phyloP scores from a whole-genome alignment of 2,888 invertebrate species.

The Thymelicus sylvestris region DNA sequence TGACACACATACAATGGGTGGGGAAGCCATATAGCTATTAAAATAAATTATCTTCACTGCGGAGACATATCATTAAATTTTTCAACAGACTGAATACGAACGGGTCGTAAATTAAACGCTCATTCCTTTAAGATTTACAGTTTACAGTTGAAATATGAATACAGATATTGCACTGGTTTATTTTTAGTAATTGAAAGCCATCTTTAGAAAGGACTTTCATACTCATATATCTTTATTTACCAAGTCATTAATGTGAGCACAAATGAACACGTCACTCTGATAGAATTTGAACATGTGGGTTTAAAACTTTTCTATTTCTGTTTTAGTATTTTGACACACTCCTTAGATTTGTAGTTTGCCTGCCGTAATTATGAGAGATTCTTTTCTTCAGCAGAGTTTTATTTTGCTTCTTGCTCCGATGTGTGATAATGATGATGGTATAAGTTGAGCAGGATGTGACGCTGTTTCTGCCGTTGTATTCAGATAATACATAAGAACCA shows the following conservation, averaged over 20 bases:
- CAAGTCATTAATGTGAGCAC: too few species aligned
- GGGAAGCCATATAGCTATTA: conserved; percentile 58
- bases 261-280: too few species aligned
- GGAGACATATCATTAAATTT: conserved; percentile 56
- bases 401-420: too few species aligned
- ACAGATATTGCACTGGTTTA: conserved; percentile 28
- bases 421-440: neutral
- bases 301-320: too few species aligned
- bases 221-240: conserved; percentile 2
- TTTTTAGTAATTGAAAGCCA: conserved; percentile 25
- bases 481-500: conserved; percentile 1
- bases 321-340: too few species aligned
- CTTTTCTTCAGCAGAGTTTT: too few species aligned
- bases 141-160: conserved; percentile 35
- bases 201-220: conserved; percentile 5
- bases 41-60: conserved; percentile 59
- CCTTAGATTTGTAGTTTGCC: too few species aligned
- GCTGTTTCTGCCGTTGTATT: neutral
- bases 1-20: conserved; percentile 63
- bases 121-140: conserved; percentile 40
- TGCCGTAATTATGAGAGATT: too few species aligned
- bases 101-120: conserved; percentile 44
- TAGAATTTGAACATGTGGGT: too few species aligned
- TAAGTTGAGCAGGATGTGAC: neutral
- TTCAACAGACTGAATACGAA: conserved; percentile 49